Conservation (phyloP, 2,888 invertebrate genomes). For the Eupithecia inturbata region DNA sequence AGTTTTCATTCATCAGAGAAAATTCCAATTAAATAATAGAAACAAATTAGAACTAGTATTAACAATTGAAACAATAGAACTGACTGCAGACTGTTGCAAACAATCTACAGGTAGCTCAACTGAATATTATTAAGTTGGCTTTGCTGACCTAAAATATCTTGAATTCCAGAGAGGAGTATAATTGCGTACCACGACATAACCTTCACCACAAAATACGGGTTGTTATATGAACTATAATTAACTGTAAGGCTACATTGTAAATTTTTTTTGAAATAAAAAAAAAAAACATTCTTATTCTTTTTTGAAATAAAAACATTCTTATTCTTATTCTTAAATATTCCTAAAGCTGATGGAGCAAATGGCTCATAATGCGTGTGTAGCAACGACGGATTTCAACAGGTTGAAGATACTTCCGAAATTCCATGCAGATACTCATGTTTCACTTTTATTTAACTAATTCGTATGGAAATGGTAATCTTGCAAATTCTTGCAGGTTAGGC, state of each 20-base stretch:
- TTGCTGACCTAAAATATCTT: not conserved
- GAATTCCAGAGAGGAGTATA: not conserved
- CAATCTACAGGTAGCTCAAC: too few species aligned
- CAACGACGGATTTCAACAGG: slow-evolving; percentile 7
- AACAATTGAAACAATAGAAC: too few species aligned
- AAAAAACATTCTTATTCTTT: too few species aligned
- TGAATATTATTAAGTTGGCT: not conserved
- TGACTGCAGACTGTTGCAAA: too few species aligned
- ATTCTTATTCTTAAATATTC: too few species aligned
- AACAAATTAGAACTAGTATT: too few species aligned
- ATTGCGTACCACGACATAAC: not conserved
- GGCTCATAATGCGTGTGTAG: not conserved
- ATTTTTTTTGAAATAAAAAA: too few species aligned
- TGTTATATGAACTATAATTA: too few species aligned
- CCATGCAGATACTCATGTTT: slow-evolving; percentile 13
- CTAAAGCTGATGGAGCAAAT: not conserved
- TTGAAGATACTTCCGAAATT: slow-evolving; percentile 7
- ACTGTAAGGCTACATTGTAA: too few species aligned
- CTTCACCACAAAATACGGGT: not conserved
- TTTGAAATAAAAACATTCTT: too few species aligned
- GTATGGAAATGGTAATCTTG: slow-evolving; percentile 5
- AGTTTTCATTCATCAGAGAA: not conserved
- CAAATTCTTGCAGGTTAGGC: not conserved
- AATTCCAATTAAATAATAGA: too few species aligned
- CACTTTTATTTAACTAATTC: slow-evolving; percentile 14